phyloP scores from a whole-genome alignment of 2,797 vertebrate genomes.

The Sardinella longiceps region DNA sequence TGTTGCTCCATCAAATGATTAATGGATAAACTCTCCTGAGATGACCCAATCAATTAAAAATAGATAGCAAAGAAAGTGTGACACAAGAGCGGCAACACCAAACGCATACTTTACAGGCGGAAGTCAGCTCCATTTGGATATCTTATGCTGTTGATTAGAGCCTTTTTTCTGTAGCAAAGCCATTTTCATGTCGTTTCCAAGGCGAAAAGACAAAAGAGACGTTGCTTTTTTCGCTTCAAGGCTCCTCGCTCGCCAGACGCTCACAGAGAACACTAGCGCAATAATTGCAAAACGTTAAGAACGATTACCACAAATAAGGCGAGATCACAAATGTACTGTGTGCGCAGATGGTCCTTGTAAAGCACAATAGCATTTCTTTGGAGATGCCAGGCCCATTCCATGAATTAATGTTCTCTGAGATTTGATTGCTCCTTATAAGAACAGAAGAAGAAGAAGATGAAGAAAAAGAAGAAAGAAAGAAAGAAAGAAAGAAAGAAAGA shows the following conservation, averaged over 20 bases:
- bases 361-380: conserved; percentile 40
- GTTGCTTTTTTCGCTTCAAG: conserved; percentile 39
- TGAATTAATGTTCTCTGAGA: conserved; percentile 47
- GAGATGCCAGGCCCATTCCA: conserved; percentile 25
- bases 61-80: conserved; percentile 58
- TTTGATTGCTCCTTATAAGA: conserved; percentile 42
- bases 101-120: conserved; percentile 49
- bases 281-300: conserved; percentile 46
- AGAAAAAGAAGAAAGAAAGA: not conserved
- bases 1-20: conserved; percentile 66
- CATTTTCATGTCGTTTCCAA: conserved; percentile 53
- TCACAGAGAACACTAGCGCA: conserved; percentile 34
- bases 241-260: conserved; percentile 38
- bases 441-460: conserved; percentile 26
- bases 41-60: conserved; percentile 72
- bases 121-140: conserved; percentile 44
- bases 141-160: conserved; percentile 49
- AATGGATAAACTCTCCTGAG: conserved; percentile 61
- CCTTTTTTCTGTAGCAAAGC: conserved; percentile 45
- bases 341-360: conserved; percentile 46
- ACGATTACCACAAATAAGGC: conserved; percentile 45
- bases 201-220: conserved; percentile 44
- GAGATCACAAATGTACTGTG: conserved; percentile 46
- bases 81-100: conserved; percentile 59
- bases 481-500: not conserved